phyloP scores from a whole-genome alignment of 1,140 invertebrate species.

The Mizuhopecten yessoensis region DNA sequence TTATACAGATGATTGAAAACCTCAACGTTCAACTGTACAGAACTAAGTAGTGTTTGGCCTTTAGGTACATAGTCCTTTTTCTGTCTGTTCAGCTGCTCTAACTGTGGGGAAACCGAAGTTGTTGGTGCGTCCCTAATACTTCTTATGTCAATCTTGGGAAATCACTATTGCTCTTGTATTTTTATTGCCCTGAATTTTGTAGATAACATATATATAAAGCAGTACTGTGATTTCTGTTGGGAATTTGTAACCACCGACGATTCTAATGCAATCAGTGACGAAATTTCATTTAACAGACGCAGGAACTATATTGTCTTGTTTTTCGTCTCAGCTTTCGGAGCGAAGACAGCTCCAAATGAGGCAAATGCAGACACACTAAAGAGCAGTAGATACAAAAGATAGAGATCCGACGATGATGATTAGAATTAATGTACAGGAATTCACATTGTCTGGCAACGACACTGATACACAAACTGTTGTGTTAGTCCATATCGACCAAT shows the following conservation, averaged over 20 bases:
- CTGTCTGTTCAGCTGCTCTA: neutral
- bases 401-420: neutral
- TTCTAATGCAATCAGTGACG: slow-evolving; percentile 25
- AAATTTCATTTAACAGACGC: slow-evolving; percentile 34
- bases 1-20: too few relatives aligned
- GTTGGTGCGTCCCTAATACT: neutral
- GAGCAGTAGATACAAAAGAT: neutral
- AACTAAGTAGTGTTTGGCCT: neutral
- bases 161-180: neutral
- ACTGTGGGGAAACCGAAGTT: neutral
- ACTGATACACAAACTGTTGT: neutral
- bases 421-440: slow-evolving; percentile 1
- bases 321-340: neutral
- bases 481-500: neutral
- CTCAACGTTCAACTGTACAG: neutral
- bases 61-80: neutral
- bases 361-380: neutral
- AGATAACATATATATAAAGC: slow-evolving; percentile 20
- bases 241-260: neutral
- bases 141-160: neutral
- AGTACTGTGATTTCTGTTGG: slow-evolving; percentile 24
- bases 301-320: slow-evolving; percentile 8
- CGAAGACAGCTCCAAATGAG: slow-evolving; percentile 19
- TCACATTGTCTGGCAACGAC: neutral
- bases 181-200: neutral